Evolutionary conservation across 37 sponge, comb jelly and placozoan genomes (phyloP).

Genomic region (Agelas oroides): DNA sequence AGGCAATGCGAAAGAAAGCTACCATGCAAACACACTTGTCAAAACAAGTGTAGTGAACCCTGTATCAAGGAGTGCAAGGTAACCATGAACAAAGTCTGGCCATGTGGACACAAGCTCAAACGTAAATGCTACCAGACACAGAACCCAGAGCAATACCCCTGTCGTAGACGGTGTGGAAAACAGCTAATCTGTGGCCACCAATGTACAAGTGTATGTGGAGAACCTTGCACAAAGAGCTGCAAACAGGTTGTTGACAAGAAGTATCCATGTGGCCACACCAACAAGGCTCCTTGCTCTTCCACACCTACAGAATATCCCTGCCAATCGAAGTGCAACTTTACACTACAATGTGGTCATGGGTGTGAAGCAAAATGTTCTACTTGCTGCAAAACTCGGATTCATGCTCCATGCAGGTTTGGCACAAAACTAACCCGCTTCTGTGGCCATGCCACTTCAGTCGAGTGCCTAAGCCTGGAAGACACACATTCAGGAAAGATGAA

Average conservation of each 20-base stretch:
- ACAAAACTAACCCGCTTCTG: constrained; percentile 20
- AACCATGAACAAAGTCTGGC: constrained; percentile 23
- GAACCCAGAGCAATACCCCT: not conserved
- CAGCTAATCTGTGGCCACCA: constrained; percentile 75
- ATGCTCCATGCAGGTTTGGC: constrained; percentile 26
- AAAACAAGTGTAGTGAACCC: constrained; percentile 48
- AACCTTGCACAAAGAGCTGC: constrained; percentile 32
- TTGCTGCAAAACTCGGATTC: constrained; percentile 34
- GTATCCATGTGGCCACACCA: constrained; percentile 51
- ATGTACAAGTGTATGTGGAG: constrained; percentile 58
- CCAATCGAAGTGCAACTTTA: constrained; percentile 29
- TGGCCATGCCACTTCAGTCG: constrained; percentile 37
- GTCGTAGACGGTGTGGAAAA: constrained; percentile 39
- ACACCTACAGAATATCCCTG: constrained; percentile 7
- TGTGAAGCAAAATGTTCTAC: constrained; percentile 70
- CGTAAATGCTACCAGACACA: constrained; percentile 17
- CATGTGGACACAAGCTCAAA: constrained; percentile 67
- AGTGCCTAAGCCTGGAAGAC: constrained; percentile 13
- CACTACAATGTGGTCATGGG: constrained; percentile 73
- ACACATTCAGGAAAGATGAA: not conserved
- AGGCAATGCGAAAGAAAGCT: constrained; percentile 51
- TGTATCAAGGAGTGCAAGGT: constrained; percentile 36
- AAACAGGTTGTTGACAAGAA: not conserved
- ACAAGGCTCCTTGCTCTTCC: constrained; percentile 5
- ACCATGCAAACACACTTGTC: constrained; percentile 60